Evolutionary conservation across 1,140 invertebrate species (phyloP).

Genomic region (Tachypleus tridentatus): DNA sequence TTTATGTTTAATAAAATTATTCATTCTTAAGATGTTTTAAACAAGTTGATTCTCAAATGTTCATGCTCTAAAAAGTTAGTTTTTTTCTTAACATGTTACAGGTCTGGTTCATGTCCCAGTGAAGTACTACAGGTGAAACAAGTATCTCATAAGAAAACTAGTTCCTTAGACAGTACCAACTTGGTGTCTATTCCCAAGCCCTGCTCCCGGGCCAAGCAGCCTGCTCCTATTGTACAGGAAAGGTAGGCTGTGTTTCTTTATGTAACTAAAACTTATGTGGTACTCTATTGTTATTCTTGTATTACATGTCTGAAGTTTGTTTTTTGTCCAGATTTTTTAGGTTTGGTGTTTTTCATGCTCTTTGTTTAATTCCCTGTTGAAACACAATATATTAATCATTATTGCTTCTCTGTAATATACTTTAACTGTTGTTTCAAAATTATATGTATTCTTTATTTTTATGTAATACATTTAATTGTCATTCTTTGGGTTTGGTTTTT

Average conservation of each 20-base stretch:
- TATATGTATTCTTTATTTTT: too few species aligned
- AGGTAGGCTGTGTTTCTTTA: constrained; percentile 25
- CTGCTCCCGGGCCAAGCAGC: constrained; percentile 26
- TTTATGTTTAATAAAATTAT: too few species aligned
- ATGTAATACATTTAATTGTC: too few species aligned
- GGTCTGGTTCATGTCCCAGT: constrained; percentile 81
- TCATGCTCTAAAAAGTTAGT: too few species aligned
- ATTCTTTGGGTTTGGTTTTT: too few species aligned
- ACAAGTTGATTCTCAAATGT: too few species aligned
- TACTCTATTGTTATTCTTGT: not conserved
- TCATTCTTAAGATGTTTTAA: too few species aligned
- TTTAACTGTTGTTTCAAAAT: too few species aligned
- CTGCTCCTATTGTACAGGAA: constrained; percentile 32
- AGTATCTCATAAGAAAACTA: constrained; percentile 32
- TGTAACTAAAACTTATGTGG: not conserved
- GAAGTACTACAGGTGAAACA: constrained; percentile 52
- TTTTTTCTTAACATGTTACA: constrained; percentile 29
- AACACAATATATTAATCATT: too few species aligned
- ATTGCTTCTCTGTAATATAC: too few species aligned
- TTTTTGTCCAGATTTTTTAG: not conserved
- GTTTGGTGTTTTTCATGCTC: too few species aligned
- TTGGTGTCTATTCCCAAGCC: constrained; percentile 20
- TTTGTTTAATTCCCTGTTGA: too few species aligned
- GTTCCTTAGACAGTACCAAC: constrained; percentile 23
- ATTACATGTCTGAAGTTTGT: not conserved